A percentile compares a stretch with the other conserved stretches of the same genome.
Conservation (phyloP, 1,140 invertebrate species). For the Anastrepha obliqua region DNA sequence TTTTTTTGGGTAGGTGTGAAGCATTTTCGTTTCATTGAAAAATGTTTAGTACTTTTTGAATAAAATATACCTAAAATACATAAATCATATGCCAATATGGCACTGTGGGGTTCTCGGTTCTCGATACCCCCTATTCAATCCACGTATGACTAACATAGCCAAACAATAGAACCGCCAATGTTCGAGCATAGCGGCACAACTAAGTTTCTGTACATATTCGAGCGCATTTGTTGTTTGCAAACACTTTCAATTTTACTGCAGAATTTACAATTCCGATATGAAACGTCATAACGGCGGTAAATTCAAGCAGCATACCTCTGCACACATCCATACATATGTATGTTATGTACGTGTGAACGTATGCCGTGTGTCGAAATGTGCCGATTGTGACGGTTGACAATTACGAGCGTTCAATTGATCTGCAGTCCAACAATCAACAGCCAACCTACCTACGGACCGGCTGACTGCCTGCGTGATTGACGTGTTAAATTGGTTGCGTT, state of each 20-base stretch:
- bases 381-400: neutral
- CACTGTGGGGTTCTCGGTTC: no score
- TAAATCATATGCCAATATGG: no score
- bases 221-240: neutral
- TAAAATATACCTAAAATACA: no score
- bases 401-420: constrained; percentile 34
- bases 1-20: no score
- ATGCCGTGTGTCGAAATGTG: neutral
- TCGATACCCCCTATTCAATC: no score
- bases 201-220: neutral
- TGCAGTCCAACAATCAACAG: neutral
- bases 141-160: no score
- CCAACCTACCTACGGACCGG: neutral
- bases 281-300: constrained; percentile 19
- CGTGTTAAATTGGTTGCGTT: constrained; percentile 27
- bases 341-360: neutral
- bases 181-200: neutral
- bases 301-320: neutral
- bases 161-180: neutral
- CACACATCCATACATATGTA: neutral
- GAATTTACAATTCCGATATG: constrained; percentile 1
- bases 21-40: no score
- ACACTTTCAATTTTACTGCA: constrained; percentile 42
- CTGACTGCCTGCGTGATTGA: constrained; percentile 4
- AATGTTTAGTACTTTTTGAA: no score